phyloP scores from a whole-genome alignment of 2,113 vertebrate species.

The Cavia aperea region DNA sequence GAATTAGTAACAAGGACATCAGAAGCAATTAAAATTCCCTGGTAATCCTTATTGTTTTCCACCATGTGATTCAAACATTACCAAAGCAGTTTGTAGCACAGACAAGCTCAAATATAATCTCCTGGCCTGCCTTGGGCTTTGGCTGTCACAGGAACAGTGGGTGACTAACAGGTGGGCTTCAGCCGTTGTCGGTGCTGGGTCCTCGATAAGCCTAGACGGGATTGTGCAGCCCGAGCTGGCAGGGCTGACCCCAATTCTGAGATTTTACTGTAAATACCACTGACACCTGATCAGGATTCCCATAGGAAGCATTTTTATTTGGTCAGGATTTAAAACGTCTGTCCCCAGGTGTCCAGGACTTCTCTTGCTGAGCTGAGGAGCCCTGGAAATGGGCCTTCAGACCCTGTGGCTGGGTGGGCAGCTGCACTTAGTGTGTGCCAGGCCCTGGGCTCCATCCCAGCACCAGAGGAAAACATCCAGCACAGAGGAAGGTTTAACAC shows the following conservation, averaged over 20 bases:
- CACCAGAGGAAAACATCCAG: not conserved
- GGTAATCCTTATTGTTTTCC: constrained; percentile 17
- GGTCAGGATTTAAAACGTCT: not conserved
- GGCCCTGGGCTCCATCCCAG: not conserved
- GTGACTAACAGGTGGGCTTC: not conserved
- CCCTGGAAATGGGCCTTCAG: not conserved
- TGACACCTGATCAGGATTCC: not conserved
- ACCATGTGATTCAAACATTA: not conserved
- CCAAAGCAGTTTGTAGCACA: not conserved
- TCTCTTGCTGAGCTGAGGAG: not conserved
- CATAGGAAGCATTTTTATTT: not conserved
- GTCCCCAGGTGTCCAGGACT: not conserved
- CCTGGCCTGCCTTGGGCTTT: not conserved
- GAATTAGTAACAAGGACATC: constrained; percentile 13
- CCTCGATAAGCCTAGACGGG: not conserved
- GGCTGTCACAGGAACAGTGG: fast-evolving
- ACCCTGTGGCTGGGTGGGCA: not conserved
- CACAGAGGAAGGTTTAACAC: not conserved
- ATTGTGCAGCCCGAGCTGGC: not conserved
- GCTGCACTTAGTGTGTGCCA: not conserved
- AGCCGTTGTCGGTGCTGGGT: fast-evolving
- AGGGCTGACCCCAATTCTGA: not conserved
- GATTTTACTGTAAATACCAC: not conserved
- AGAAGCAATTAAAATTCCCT: constrained; percentile 44
- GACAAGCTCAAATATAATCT: not conserved